Evolutionary conservation across 2,888 invertebrate genomes (phyloP), one percentile per base, ranked within the genome.

Genomic region (Diachrysia chrysitis): DNA sequence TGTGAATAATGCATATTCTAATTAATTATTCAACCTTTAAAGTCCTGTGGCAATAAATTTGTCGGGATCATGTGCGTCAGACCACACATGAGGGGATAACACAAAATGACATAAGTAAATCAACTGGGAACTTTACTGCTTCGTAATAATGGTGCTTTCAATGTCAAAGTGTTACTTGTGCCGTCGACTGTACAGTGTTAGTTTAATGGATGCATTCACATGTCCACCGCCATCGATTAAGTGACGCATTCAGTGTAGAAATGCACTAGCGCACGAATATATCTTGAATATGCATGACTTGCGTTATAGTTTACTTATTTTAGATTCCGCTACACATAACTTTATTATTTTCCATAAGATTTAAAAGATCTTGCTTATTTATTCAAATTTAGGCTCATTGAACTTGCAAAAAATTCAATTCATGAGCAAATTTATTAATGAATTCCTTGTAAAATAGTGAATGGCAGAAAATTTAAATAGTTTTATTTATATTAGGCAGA

Each of bases 1-100:
- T 6, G 17, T 62, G n/a, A 73, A 69, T 64, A 55, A 73, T 73
- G 25, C 58, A 73, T 53, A 29, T 48, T 53, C 32, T n/a, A n/a
- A n/a, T n/a, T n/a, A 7, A 61, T 69, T 48, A 21, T 54, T 57
- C 29, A 9, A 66, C 63, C 58, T 66, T 66, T 54, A 21, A 46
- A 48, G n/a, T 62, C 12, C 64, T 66, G 66, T 60, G 59, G n/a
- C 23, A 21, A 55, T 21, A 19, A 1, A 19, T 60, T 12, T 14
- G 19, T 37, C 4, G 12, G 46, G 51, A 19, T 37, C 42, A 23
- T 60, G 46, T 3, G n/a, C 42, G 42, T n/a, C n/a, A 42, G n/a
- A 42, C n/a, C n/a, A n/a, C n/a, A 37, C 42, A n/a, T 42, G 4
- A 42, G 42, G n/a, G 42, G 3, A n/a, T 5, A 3, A 3, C 25